Percentiles rank a stretch among this genome's conserved stretches.
Conservation (phyloP, 2,113 vertebrate species). For the Cinclus cinclus region DNA sequence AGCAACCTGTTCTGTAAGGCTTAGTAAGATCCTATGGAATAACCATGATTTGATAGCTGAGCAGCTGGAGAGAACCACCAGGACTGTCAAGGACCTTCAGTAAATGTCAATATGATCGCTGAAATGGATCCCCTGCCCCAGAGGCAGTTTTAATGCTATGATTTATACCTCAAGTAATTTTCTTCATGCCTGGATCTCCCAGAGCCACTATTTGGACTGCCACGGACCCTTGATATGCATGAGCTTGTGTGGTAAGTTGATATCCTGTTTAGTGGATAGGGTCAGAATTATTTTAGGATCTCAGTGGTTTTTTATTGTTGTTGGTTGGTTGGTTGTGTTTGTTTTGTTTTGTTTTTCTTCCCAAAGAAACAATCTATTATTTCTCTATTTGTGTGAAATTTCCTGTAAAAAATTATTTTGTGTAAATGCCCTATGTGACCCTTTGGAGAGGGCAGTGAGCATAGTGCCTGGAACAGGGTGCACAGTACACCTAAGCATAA, state of each 20-base stretch:
- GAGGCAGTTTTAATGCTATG: not conserved
- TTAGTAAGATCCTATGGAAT: not conserved
- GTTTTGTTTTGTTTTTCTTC: too few species aligned
- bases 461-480: not conserved
- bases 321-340: not conserved
- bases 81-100: not conserved
- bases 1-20: not conserved
- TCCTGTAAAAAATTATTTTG: not conserved
- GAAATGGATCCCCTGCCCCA: not conserved
- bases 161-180: not conserved
- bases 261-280: not conserved
- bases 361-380: not conserved
- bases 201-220: not conserved
- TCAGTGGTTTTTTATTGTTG: not conserved
- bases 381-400: not conserved
- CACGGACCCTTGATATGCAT: rapidly evolving
- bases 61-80: not conserved
- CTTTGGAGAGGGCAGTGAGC: not conserved
- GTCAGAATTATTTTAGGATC: not conserved
- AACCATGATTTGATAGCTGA: not conserved
- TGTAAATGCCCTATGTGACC: not conserved
- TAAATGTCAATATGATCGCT: not conserved
- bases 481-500: not conserved
- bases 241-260: not conserved
- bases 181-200: not conserved